phyloP scores from a whole-genome alignment of 2,797 vertebrate species.

The Ibycter americanus region DNA sequence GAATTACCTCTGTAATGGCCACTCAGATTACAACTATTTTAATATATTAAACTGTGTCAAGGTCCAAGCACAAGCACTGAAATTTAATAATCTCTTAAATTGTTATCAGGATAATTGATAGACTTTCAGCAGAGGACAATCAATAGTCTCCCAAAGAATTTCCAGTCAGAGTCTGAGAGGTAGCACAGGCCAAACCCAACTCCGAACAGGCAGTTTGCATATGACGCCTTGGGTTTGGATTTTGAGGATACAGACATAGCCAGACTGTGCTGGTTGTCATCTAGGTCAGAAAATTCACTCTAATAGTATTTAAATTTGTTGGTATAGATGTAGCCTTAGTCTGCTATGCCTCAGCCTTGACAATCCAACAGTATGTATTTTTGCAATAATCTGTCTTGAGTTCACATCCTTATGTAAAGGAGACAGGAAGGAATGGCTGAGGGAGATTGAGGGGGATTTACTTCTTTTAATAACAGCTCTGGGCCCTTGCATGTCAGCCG shows the following conservation, averaged over 20 bases:
- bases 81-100: not conserved
- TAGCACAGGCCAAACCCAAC: not conserved
- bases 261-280: not conserved
- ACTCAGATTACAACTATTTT: not conserved
- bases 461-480: slow-evolving; percentile 32
- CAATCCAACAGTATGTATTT: not conserved
- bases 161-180: not conserved
- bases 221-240: not conserved
- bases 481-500: slow-evolving; percentile 21
- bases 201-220: not conserved
- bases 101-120: not conserved
- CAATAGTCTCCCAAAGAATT: not conserved
- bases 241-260: not conserved
- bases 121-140: not conserved
- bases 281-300: not conserved
- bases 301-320: not conserved
- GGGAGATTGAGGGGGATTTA: slow-evolving; percentile 25
- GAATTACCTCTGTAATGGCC: not conserved
- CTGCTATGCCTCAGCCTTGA: not conserved
- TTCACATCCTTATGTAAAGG: slow-evolving; percentile 21
- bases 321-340: not conserved
- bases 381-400: not conserved
- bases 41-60: not conserved
- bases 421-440: not conserved
- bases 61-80: not conserved